Evolutionary conservation across 1,140 invertebrate species (phyloP), one percentile per base, ranked within the genome.

Genomic region (Leucophenga varia): DNA sequence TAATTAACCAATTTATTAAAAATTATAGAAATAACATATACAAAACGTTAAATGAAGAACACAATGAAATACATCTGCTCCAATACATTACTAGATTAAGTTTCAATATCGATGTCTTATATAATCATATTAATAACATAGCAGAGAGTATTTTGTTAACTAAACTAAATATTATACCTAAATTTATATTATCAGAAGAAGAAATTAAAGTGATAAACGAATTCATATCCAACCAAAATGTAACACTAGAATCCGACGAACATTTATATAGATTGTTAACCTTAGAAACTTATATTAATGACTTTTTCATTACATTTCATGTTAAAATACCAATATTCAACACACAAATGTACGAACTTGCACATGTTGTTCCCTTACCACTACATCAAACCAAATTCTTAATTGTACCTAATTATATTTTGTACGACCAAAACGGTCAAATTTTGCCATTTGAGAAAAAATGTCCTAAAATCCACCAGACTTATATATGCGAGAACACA

Each of bases 51-150:
- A 32, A 34, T 14, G 16, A 46, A 10, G 35, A 51, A 17, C 22
- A 51, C 14, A 46, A 41, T 6, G 37, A 46, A 28, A 51, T 51
- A 9, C 38, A 46, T 10, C 13, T 41, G 19, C 5, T 51, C 1
- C 49, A 51, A 14, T 39, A 51, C 19, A 34, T 51, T 2, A 41
- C 21, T 13, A 41, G 37, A 13, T 45, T 46, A n/a, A 42, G 37
- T 19, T 45, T 35, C 2, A 51, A 28, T 25, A 45, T 46, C n/a
- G 38, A 45, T 13, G 14, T 47, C 10, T 30, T 38, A 14, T 16
- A 17, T 14, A 36, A 28, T 8, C 42, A 46, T 18, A 28, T 51
- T 22, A 36, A 45, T 22, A 51, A 46, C 31, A 41, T 51, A 12
- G 43, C 43, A 39, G 38, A 51, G n/a, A 51, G 25, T n/a, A 46